Percentiles rank a stretch among this genome's conserved stretches.
phyloP scores from a whole-genome alignment of 2,113 vertebrate species.

The Gobiocypris rarus region DNA sequence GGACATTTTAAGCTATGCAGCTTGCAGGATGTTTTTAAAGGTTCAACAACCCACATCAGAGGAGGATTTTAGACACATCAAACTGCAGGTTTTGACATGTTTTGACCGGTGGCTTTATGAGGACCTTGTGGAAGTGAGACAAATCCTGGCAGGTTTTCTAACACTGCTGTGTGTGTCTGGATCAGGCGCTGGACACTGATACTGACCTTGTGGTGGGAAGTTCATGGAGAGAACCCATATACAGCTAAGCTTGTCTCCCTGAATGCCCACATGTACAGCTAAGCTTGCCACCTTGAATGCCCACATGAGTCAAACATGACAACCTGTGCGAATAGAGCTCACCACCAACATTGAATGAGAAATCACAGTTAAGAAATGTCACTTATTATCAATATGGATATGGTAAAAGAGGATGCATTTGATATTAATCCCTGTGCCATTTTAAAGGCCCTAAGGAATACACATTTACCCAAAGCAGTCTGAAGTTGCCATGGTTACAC shows the following conservation, averaged over 20 bases:
- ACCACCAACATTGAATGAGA: neutral
- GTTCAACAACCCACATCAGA: neutral
- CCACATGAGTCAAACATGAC: constrained; percentile 19
- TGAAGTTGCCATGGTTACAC: constrained; percentile 36
- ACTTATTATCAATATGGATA: neutral
- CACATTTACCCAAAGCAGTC: neutral
- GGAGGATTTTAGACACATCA: neutral
- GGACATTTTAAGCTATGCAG: neutral
- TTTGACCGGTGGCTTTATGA: neutral
- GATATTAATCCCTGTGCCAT: neutral
- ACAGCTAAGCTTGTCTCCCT: neutral
- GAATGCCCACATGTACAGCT: too few relatives aligned
- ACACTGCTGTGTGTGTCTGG: constrained; percentile 49
- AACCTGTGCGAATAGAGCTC: neutral
- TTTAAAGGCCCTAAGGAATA: neutral
- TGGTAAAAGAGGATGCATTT: neutral
- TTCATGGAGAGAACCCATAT: constrained; percentile 13
- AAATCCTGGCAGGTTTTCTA: constrained; percentile 29
- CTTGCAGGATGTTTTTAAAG: neutral
- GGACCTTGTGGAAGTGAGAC: neutral
- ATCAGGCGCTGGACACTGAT: constrained; percentile 35
- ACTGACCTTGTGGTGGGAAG: constrained; percentile 46
- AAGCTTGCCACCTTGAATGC: too few relatives aligned
- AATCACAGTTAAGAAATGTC: neutral
- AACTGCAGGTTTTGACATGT: neutral